A percentile compares a stretch with the other conserved stretches of the same genome.
phyloP scores from a whole-genome alignment of 2,797 vertebrate species.

The Trematomus bernacchii region DNA sequence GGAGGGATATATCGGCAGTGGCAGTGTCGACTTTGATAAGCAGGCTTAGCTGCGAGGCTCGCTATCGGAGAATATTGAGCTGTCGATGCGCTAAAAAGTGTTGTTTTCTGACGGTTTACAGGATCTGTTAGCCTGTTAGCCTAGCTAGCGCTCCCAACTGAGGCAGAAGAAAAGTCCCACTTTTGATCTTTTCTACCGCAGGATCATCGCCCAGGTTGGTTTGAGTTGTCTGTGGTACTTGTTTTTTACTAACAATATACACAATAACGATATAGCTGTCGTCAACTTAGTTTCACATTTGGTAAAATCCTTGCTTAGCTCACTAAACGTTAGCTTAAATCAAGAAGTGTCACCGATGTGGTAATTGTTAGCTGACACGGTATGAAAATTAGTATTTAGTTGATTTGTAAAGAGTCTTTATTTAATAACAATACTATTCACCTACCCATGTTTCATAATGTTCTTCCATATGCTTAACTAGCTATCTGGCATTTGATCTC shows the following conservation, averaged over 20 bases:
- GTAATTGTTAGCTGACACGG: not conserved
- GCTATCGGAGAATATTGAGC: constrained; percentile 11
- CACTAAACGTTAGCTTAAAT: constrained; percentile 59
- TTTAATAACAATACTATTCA: not conserved
- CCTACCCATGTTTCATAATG: not conserved
- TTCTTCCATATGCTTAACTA: not conserved
- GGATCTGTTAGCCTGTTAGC: constrained; percentile 65
- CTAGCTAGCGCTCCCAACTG: constrained; percentile 59
- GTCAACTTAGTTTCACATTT: constrained; percentile 13
- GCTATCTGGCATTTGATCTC: not conserved
- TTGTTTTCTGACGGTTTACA: constrained; percentile 67
- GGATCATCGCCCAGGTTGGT: constrained; percentile 68
- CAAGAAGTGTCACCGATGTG: constrained; percentile 45
- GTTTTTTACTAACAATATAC: not conserved
- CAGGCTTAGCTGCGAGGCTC: constrained; percentile 19
- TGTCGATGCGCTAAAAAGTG: constrained; percentile 47
- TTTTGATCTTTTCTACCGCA: constrained; percentile 50
- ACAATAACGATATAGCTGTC: not conserved
- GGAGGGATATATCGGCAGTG: constrained; percentile 14
- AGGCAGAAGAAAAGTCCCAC: constrained; percentile 69
- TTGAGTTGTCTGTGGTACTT: constrained; percentile 3
- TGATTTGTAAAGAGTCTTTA: not conserved
- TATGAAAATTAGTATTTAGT: not conserved
- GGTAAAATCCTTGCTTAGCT: constrained; percentile 27
- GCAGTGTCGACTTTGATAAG: constrained; percentile 29